These are phyloP conservation scores for Protonibea diacanthus DNA, from an alignment of 2,797 vertebrate species.

Conservation along the genomic window DNA sequence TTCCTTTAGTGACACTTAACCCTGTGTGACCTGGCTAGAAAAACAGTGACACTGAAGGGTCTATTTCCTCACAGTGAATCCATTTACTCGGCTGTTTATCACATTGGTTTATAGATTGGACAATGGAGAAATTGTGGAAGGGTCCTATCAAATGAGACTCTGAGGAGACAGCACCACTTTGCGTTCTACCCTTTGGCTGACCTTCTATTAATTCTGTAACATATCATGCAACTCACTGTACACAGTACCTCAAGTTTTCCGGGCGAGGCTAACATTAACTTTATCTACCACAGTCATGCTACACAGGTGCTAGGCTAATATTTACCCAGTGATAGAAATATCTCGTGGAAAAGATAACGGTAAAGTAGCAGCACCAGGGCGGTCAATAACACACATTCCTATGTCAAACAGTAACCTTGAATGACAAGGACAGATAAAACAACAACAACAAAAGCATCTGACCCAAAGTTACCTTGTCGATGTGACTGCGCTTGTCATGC, in stretches of 20 bases:
- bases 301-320: slow-evolving; percentile 65
- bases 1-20: background rate
- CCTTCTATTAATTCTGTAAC: slow-evolving; percentile 27
- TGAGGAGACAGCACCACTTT: slow-evolving; percentile 9
- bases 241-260: slow-evolving; percentile 12
- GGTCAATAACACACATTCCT: slow-evolving; percentile 50
- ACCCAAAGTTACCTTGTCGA: slow-evolving; percentile 54
- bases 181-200: slow-evolving; percentile 17
- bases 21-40: background rate
- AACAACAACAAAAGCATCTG: slow-evolving; percentile 41
- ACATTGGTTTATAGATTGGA: background rate
- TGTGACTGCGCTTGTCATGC: slow-evolving; percentile 35
- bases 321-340: slow-evolving; percentile 64
- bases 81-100: background rate
- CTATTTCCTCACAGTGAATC: background rate
- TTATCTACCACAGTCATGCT: slow-evolving; percentile 26
- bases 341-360: slow-evolving; percentile 59
- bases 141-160: background rate
- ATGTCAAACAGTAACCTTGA: slow-evolving; percentile 63
- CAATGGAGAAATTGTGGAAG: no score
- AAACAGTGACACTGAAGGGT: background rate
- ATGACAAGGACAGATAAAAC: slow-evolving; percentile 19
- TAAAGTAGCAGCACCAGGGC: background rate
- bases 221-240: background rate
- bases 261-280: slow-evolving; percentile 35